Evolutionary conservation across 2,797 vertebrate genomes (phyloP).

Genomic region (Enteromius afrohamiltoni): DNA sequence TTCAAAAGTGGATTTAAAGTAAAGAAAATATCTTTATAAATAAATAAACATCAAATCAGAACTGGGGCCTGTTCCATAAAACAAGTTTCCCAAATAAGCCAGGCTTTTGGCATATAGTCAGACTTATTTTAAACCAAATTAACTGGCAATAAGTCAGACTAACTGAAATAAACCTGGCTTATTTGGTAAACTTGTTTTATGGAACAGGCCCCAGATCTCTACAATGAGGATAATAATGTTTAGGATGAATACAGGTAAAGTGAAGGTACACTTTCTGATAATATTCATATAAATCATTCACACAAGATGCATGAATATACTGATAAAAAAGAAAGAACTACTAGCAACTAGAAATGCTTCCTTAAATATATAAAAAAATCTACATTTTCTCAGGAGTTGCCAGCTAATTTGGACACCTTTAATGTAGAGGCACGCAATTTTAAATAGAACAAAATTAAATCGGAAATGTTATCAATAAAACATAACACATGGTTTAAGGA

Average conservation of each 20-base stretch:
- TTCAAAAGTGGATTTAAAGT: not conserved
- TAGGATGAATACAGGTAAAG: not conserved
- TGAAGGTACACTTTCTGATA: not conserved
- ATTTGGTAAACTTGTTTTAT: no score
- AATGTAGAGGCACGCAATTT: not conserved
- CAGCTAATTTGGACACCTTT: no score
- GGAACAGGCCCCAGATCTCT: no score
- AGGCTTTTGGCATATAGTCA: no score
- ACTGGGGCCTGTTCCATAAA: no score
- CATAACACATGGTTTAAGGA: not conserved
- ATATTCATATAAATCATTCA: not conserved
- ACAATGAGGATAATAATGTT: not conserved
- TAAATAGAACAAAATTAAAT: not conserved
- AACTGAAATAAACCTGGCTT: no score
- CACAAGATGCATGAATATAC: not conserved
- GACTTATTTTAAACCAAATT: no score
- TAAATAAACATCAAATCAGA: not conserved
- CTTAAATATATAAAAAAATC: not conserved
- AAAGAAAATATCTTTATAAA: not conserved
- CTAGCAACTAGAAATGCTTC: not conserved
- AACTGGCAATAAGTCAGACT: no score
- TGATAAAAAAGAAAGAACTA: not conserved
- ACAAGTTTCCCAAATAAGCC: no score
- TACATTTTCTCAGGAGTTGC: not conserved
- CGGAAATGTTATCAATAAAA: not conserved